Base-by-base conservation (phyloP, 2,888 invertebrate genomes). In the Carcina quercana region DNA sequence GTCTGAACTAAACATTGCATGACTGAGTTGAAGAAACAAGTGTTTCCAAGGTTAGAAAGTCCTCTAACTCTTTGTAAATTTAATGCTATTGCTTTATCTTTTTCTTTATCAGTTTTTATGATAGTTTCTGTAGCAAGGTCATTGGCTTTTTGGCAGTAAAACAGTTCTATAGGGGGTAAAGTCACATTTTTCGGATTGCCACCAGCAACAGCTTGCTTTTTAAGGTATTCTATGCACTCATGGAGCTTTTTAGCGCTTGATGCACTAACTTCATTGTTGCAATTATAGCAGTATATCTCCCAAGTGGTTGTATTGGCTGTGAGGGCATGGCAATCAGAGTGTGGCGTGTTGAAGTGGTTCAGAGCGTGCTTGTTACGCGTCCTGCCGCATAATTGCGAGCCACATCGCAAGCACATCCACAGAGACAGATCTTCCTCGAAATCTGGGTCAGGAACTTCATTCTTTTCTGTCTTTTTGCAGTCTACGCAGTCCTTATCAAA, bases 1-100 rank as follows among this genome's bases (percentile, higher is more conserved):
- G 95, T 95, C 68, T 94, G 94, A 2, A 93, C 92, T 51, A 96
- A 82, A 64, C 95, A 95, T 79, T 98, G 98, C 85, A 98, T 88
- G 5, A 97, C 96, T 14, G 97, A 95, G 84, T 98, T 98, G 68
- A 98, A 96, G 75, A 97, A 98, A 66, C 98, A 98, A 1, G 98
- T 98, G 67, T 98, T 98, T 28, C 98, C 97, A 60, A 97, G 83
- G 80, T 98, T 98, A 30, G 87, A 86, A 24, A 98, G 80, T 0
- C 98, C 98, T 78, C 95, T 79, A 1, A 90, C 89, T 22, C 89
- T 74, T 0, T 87, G 87, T 38, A 87, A 47, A 42, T 53, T 65
- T 35, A 60, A 50, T n/a, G 53, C 49, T 29, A 63, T 54, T 1
- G 63, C 53, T 46, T 74, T 80, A 13, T 80, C 76, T 51, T 76